Percentiles rank a stretch among this genome's conserved stretches.
These are phyloP conservation scores for Orius laevigatus DNA, from an alignment of 1,140 invertebrate genomes.

Conservation along the genomic window DNA sequence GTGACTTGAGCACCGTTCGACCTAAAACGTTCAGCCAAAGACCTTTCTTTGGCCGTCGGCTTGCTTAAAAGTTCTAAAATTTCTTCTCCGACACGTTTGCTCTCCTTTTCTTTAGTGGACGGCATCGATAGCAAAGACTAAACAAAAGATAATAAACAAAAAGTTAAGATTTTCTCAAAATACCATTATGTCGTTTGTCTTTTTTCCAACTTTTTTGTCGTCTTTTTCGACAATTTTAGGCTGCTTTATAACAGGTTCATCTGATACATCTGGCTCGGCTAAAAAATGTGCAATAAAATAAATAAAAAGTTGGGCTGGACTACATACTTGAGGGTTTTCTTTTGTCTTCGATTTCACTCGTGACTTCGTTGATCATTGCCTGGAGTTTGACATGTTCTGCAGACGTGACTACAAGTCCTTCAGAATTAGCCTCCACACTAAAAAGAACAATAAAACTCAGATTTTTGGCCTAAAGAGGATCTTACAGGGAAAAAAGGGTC, in stretches of 20 bases:
- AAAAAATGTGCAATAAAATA: conserved; percentile 8
- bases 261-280: conserved; percentile 26
- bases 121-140: conserved; percentile 81
- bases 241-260: conserved; percentile 27
- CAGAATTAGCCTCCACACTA: conserved; percentile 41
- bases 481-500: too few relatives aligned
- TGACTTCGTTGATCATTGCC: conserved; percentile 43
- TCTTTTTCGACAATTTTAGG: conserved; percentile 23
- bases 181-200: conserved; percentile 49
- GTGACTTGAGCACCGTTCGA: conserved; percentile 67
- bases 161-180: neutral
- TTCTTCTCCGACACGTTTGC: conserved; percentile 89
- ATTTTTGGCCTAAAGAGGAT: too few relatives aligned
- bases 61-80: conserved; percentile 86
- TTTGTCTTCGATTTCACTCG: neutral
- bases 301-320: neutral
- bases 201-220: conserved; percentile 28
- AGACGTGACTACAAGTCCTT: conserved; percentile 43
- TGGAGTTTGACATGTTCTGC: conserved; percentile 53
- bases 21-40: conserved; percentile 81
- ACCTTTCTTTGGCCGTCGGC: conserved; percentile 89
- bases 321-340: conserved; percentile 18
- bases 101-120: conserved; percentile 87
- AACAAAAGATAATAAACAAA: conserved; percentile 10
- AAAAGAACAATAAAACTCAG: conserved; percentile 5